Percentiles rank a stretch among this genome's conserved stretches.
Evolutionary conservation across 2,797 vertebrate species (phyloP).

Genomic region (Esox lucius): DNA sequence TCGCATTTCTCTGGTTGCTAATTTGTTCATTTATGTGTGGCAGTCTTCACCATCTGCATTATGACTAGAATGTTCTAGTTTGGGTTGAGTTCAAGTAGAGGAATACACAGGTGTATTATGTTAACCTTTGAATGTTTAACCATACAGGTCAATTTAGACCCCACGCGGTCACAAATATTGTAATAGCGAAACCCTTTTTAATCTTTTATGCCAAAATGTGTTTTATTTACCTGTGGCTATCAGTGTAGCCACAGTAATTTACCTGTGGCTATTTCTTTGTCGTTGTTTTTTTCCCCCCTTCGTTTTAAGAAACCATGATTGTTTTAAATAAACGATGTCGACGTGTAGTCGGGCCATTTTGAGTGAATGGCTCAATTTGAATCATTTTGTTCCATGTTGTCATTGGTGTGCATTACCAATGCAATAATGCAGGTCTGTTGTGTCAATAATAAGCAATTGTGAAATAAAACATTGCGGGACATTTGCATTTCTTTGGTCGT

Average conservation of each 20-base stretch:
- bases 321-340: not conserved
- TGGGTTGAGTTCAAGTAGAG: not conserved
- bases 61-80: not conserved
- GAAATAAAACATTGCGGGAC: slow-evolving; percentile 28
- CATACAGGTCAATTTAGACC: no score
- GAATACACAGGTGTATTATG: not conserved
- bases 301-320: not conserved
- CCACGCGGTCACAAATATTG: no score
- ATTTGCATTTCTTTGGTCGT: not conserved
- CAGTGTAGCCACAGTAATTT: not conserved
- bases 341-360: not conserved
- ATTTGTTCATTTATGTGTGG: not conserved
- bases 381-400: slow-evolving; percentile 1
- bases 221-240: not conserved
- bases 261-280: no score
- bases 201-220: not conserved
- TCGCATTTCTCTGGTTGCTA: not conserved
- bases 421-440: slow-evolving; percentile 18
- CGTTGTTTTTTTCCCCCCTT: not conserved
- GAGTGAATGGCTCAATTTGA: not conserved
- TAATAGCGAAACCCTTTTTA: no score
- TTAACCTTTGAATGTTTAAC: not conserved
- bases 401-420: slow-evolving; percentile 27
- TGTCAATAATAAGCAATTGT: slow-evolving; percentile 11
- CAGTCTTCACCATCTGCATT: not conserved